Evolutionary conservation across 53 echinoderm and acorn worm genomes (phyloP), one percentile per base, ranked within the genome.

Genomic region (Stichopus horrens): DNA sequence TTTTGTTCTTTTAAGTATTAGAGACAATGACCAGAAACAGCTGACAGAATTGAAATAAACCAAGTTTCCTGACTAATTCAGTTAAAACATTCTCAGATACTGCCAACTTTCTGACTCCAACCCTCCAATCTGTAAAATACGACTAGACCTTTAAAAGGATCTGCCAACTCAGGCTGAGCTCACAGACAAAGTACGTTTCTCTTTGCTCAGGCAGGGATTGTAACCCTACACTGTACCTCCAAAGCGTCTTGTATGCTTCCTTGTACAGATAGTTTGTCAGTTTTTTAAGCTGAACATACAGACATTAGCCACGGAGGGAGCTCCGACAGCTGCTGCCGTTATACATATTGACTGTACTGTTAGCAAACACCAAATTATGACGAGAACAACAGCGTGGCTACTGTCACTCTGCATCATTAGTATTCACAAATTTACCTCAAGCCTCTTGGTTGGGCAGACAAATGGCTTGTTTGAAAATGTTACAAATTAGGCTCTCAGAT

Each of bases 161-260:
- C 37, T 37, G 37, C 37, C 37, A 37, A 37, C 63, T 13, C 71
- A 13, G 71, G 14, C 71, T 5, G 71, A 6, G 19, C 18, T 13
- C 18, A 71, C 19, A 20, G 71, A 71, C 71, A 71, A 71, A 71
- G 71, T 71, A 71, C 71, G 71, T 7, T 71, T 13, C 6, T 71
- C 71, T 71, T 71, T 16, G 16, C 11, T 59, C 59, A 59, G 59
- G 8, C 11, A 11, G 8, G 59, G 59, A 71, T 18, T 71, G 71
- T 18, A 71, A 71, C 71, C 71, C 71, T 71, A 71, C 71, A 71
- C 71, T 20, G 71, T 71, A 21, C 71, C 71, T 71, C 71, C 19
- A 20, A 71, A 20, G 71, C 71, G 19, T n/a, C 71, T 71, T 20
- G 37, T 37, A 71, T n/a, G 71, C 71, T 71, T 11, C n/a, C n/a